phyloP scores from a whole-genome alignment of 1,140 invertebrate species.

The Palaemon carinicauda region DNA sequence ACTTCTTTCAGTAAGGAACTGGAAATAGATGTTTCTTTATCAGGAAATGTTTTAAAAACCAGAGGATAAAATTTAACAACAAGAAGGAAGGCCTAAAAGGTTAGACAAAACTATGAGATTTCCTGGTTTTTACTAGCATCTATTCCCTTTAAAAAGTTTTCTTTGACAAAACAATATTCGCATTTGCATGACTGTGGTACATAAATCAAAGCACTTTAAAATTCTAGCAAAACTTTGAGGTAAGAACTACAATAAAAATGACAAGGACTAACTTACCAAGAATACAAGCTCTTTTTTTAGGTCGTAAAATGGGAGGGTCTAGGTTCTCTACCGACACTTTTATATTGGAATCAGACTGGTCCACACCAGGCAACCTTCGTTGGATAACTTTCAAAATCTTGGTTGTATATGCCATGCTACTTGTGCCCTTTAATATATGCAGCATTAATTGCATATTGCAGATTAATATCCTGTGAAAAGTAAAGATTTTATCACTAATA shows the following conservation, averaged over 20 bases:
- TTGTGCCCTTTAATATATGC: background rate
- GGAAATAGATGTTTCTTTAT: too few relatives aligned
- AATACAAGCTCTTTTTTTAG: conserved; percentile 33
- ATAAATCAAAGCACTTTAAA: background rate
- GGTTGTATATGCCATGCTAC: background rate
- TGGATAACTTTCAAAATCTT: background rate
- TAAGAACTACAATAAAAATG: background rate
- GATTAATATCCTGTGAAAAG: background rate
- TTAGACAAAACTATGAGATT: too few relatives aligned
- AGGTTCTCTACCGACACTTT: conserved; percentile 18
- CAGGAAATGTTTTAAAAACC: too few relatives aligned
- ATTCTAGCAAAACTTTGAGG: background rate
- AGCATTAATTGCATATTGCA: background rate
- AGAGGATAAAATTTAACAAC: too few relatives aligned
- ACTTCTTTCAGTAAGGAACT: too few relatives aligned
- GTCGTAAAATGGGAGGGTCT: conserved; percentile 28
- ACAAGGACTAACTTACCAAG: conserved; percentile 15
- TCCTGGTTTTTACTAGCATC: too few relatives aligned
- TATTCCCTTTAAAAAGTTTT: background rate
- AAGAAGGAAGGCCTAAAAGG: too few relatives aligned
- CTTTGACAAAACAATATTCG: background rate
- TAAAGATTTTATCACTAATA: background rate
- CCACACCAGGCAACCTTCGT: background rate
- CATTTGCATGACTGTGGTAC: background rate
- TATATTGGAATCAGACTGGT: background rate